Evolutionary conservation across 2,113 vertebrate genomes (phyloP), one percentile per base, ranked within the genome.

Genomic region (Pimephales promelas): DNA sequence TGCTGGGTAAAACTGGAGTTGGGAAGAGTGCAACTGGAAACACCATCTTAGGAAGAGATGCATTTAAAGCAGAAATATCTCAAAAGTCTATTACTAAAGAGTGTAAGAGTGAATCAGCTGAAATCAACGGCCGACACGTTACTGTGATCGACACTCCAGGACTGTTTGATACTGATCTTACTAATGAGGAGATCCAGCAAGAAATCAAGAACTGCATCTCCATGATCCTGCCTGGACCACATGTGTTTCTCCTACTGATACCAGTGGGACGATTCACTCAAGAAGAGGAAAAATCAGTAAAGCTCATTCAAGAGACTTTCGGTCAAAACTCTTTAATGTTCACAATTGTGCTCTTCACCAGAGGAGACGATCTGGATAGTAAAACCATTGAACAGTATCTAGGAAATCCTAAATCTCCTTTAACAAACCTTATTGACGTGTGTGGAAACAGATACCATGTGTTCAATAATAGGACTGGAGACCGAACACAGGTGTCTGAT

Each of bases 121-220:
- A 74, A 74, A 52, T 74, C 8, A 52, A 20, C 8, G 8, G 4
- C 16, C 16, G 72, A 5, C 72, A 52, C 16, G 18, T 74, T 2
- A 74, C 72, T 74, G 72, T 74, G 24, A 74, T 74, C 24, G 72
- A 74, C 72, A 74, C 72, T 74, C 72, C 72, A 74, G 72, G 72
- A 52, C 26, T 74, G 72, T 74, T 74, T 74, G 45, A 52, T 31
- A 74, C 72, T 52, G 0, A 74, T 0, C 14, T 18, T 0, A 26
- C 0, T 18, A 73, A 73, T 49, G 71, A 49, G 0, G 7, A 49
- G 0, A 10, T 73, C 24, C 40, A 73, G 45, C 49, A 24, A 73
- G 71, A 73, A 31, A 52, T 74, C 0, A 74, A 8, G 0, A 74
- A 74, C 72, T 20, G 45, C 72, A 74, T 74, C 72, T 5, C 45